Evolutionary conservation across 2,797 vertebrate genomes (phyloP), one percentile per base, ranked within the genome.

Genomic region (Geotrypetes seraphini): DNA sequence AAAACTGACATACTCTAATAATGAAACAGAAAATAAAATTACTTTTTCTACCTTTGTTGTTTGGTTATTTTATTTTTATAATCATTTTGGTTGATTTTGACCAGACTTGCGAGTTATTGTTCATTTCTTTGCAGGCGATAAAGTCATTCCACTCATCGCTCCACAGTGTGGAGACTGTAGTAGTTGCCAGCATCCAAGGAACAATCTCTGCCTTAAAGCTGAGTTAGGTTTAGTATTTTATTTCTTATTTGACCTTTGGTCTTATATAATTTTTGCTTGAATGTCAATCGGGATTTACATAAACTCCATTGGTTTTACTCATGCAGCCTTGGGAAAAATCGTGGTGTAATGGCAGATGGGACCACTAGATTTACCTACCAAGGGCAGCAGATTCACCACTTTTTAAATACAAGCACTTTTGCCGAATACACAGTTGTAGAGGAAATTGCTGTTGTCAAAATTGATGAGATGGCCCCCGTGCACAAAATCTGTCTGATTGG

Each of bases 401-500:
- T 83, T 25, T 0, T 66, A 0, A 18, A 47, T 14, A 60, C 69
- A 35, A 77, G 84, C 33, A 73, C 81, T 19, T 90, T 86, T 58
- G 60, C 53, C 5, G 79, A 89, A 58, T 90, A 85, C 50, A 86
- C 83, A 0, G 87, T 89, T 14, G 53, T 79, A 10, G 39, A 73
- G 3, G 83, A 88, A 24, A 24, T 20, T 3, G 10, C 67, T 4
- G 62, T 82, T 17, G 73, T 51, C 40, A 86, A 83, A 56, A 80
- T 90, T 0, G 67, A 81, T 39, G 43, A 47, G 7, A 63, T 75
- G 1, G 61, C 86, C 29, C 83, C 80, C 1, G 62, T 78, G 34
- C 82, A 89, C 38, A 83, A 74, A 60, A 81, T 85, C 6, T 90
- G 85, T 44, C 60, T 90, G 20, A 69, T 90, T 4, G 79, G 84